A percentile compares a stretch with the other conserved stretches of the same genome.
These are phyloP conservation scores for Papilio polyxenes DNA, from an alignment of 1,140 invertebrate species.

Conservation along the genomic window DNA sequence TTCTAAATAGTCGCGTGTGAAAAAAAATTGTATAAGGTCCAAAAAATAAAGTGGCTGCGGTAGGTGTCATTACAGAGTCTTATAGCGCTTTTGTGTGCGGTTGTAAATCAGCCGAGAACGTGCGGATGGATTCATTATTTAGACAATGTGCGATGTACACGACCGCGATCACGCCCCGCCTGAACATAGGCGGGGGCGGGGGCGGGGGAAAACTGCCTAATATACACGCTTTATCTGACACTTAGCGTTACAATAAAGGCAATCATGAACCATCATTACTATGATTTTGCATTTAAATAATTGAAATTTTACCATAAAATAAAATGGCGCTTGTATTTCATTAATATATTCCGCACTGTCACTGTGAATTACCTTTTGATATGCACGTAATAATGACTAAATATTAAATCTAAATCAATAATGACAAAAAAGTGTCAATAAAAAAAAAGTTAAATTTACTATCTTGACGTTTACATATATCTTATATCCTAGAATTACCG, in stretches of 20 bases:
- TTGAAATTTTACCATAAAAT: background rate
- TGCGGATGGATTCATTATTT: constrained; percentile 77
- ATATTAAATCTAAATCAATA: too few species aligned
- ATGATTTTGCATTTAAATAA: constrained; percentile 7
- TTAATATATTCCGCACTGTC: background rate
- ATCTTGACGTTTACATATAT: background rate
- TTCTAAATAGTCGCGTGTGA: constrained; percentile 77
- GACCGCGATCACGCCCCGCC: constrained; percentile 43
- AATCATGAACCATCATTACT: constrained; percentile 8
- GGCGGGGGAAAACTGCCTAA: constrained; percentile 4
- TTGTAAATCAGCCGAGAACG: constrained; percentile 74
- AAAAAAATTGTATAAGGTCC: constrained; percentile 74
- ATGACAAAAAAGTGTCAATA: too few species aligned
- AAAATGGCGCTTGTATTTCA: background rate
- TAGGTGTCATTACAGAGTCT: constrained; percentile 76
- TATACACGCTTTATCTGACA: constrained; percentile 15
- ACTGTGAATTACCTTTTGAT: background rate
- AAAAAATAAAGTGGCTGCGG: constrained; percentile 78
- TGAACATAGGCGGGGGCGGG: constrained; percentile 9
- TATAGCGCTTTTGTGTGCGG: constrained; percentile 66
- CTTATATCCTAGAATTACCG: background rate
- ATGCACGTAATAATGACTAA: background rate
- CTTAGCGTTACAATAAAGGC: constrained; percentile 10
- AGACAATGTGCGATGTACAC: constrained; percentile 62
- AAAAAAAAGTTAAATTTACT: background rate